These are phyloP conservation scores for Benitochromis conjunctus DNA, from an alignment of 2,113 vertebrate genomes.

Conservation along the genomic window DNA sequence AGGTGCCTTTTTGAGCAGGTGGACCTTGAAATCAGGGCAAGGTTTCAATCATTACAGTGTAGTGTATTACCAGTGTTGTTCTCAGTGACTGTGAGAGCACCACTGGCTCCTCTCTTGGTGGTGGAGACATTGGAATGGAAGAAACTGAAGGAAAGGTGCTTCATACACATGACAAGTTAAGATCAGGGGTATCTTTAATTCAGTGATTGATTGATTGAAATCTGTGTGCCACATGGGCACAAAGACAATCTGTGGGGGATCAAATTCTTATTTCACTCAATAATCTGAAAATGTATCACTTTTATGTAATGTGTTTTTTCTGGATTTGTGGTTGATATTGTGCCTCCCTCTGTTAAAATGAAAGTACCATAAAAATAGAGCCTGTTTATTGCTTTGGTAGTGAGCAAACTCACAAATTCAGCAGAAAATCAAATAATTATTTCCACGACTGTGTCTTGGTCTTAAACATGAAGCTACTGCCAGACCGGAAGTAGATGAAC, in stretches of 20 bases:
- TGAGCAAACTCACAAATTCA: not conserved
- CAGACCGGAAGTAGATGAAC: accelerated
- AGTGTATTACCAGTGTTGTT: not conserved
- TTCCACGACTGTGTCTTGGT: not conserved
- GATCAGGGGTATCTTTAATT: not conserved
- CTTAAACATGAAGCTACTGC: not conserved
- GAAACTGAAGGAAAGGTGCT: not conserved
- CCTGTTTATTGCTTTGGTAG: not conserved
- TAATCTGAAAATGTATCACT: not conserved
- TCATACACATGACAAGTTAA: accelerated
- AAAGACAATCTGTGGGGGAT: not conserved
- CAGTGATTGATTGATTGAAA: not conserved
- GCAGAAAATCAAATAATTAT: not conserved
- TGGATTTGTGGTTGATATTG: not conserved
- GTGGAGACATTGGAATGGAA: not conserved
- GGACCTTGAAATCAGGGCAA: not conserved
- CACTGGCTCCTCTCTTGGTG: not conserved
- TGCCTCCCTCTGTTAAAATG: not conserved
- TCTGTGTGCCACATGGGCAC: accelerated
- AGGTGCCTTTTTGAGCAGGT: not conserved
- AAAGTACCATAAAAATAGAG: not conserved
- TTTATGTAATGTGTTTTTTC: not conserved
- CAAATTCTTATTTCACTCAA: not conserved
- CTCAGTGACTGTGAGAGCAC: not conserved
- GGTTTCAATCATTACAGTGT: not conserved